A percentile compares a stretch with the other conserved stretches of the same genome.
Evolutionary conservation across 2,888 invertebrate genomes (phyloP).

Genomic region (Pandemis heparana): DNA sequence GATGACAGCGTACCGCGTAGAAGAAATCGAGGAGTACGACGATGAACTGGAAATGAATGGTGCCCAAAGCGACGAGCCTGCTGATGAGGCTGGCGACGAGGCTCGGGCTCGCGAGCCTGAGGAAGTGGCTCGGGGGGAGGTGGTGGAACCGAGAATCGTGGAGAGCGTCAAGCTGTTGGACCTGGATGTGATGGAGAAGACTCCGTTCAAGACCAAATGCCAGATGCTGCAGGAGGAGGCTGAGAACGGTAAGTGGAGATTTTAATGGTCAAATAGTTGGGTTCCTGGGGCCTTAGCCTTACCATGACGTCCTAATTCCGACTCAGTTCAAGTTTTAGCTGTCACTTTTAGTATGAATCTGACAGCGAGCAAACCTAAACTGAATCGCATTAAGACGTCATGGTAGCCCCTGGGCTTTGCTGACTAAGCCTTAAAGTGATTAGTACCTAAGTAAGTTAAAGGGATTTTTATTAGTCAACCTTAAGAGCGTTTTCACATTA

Average conservation of each 20-base stretch:
- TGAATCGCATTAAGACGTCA: too few relatives aligned
- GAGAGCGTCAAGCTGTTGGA: constrained; percentile 64
- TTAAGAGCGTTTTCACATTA: too few relatives aligned
- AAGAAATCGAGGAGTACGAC: constrained; percentile 82
- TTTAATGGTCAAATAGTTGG: background rate
- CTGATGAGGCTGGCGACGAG: constrained; percentile 46
- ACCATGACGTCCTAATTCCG: too few relatives aligned
- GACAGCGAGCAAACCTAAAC: too few relatives aligned
- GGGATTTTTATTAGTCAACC: too few relatives aligned
- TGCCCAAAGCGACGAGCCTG: constrained; percentile 33
- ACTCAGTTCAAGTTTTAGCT: too few relatives aligned
- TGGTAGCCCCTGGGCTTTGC: too few relatives aligned
- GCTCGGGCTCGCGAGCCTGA: constrained; percentile 50
- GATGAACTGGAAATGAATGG: constrained; percentile 64
- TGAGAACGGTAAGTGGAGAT: constrained; percentile 66
- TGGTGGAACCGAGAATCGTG: constrained; percentile 69
- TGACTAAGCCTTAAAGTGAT: too few relatives aligned
- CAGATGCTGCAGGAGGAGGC: constrained; percentile 81
- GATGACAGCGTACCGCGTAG: constrained; percentile 83
- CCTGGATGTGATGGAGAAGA: constrained; percentile 63
- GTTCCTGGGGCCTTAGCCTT: too few relatives aligned
- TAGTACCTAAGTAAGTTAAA: too few relatives aligned
- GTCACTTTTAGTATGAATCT: too few relatives aligned
- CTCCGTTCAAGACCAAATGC: constrained; percentile 82
- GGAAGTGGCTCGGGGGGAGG: constrained; percentile 63